Evolutionary conservation across 1,140 invertebrate species (phyloP), one percentile per base, ranked within the genome.

Genomic region (Harlomillsia oculata): DNA sequence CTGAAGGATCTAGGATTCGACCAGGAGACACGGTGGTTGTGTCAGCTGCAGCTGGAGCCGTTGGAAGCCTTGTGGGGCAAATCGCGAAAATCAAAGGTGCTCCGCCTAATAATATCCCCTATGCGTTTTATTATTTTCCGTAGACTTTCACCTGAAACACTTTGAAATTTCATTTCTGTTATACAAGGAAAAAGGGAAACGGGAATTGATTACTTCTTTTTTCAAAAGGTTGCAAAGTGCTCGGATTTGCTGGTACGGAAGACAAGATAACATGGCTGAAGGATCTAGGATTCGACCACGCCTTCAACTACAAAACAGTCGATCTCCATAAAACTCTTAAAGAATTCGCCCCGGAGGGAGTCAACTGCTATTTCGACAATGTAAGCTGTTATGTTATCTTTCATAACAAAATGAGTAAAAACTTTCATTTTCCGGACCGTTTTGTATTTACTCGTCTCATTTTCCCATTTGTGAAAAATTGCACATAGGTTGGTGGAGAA

Each of bases 331-430:
- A 68, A 40, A 67, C 67, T 0, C 58, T 75, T 30, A 68, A 68
- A 26, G 52, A 71, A 52, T 67, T 64, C 29, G 73, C 73, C 11
- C 72, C 74, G 5, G 60, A 74, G n/a, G 73, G 72, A 20, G 61
- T 75, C 25, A 67, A 85, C 63, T 81, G 80, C 59, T 85, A 84
- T 65, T 85, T 85, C 70, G 83, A 85, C 65, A 85, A 84, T 70
- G 83, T 83, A 72, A 66, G 71, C 62, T 39, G 18, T 21, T 11
- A 44, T n/a, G 8, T 26, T 30, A 25, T 55, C 20, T 40, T 1
- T 41, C 23, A n/a, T n/a, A 45, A n/a, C 20, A 9, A 39, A 3
- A 4, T 34, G 8, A 30, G 11, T 8, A 20, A 41, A 39, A 3
- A 29, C 1, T 26, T 3, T 36, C 14, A 6, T 18, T 28, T 11